Percentiles rank a stretch among this genome's conserved stretches.
These are phyloP conservation scores for Drosophila arawakana DNA, from an alignment of 1,140 invertebrate species.

Conservation along the genomic window DNA sequence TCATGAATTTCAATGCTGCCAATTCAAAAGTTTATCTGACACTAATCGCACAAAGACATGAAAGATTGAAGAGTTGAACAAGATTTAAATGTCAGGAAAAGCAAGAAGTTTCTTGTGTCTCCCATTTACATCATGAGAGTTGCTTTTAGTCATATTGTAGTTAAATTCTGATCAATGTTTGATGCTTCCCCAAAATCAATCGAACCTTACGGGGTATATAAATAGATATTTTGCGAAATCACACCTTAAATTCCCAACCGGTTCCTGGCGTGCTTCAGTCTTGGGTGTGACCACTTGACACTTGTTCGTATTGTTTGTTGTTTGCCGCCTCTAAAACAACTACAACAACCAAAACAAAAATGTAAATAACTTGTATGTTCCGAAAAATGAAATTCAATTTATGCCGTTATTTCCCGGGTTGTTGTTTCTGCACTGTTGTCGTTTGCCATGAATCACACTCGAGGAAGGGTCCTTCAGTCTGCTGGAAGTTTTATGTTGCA, in stretches of 20 bases:
- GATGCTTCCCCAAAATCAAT: not conserved
- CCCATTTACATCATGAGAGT: not conserved
- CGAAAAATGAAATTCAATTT: conserved; percentile 24
- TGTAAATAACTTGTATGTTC: conserved; percentile 4
- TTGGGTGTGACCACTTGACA: conserved; percentile 25
- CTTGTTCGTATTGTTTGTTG: conserved; percentile 22
- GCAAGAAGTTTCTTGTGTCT: not conserved
- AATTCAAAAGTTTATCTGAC: conserved; percentile 56
- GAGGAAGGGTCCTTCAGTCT: not conserved
- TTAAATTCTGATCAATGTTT: not conserved
- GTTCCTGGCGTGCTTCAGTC: conserved; percentile 9
- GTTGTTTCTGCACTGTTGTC: conserved; percentile 38
- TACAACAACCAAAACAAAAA: not conserved
- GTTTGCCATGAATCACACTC: conserved; percentile 33
- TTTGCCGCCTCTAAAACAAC: conserved; percentile 10
- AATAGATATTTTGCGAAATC: conserved; percentile 6
- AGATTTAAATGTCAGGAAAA: conserved; percentile 9
- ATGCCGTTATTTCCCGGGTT: conserved; percentile 13
- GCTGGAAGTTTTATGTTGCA: conserved; percentile 14
- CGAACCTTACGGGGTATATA: not conserved
- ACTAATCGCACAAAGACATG: conserved; percentile 37
- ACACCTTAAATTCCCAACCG: conserved; percentile 19
- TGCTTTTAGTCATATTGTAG: not conserved
- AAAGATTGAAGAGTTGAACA: conserved; percentile 43
- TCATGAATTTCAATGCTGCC: conserved; percentile 41